Evolutionary conservation across 2,797 vertebrate species (phyloP), one percentile per base, ranked within the genome.

Genomic region (Amniataba percoides): DNA sequence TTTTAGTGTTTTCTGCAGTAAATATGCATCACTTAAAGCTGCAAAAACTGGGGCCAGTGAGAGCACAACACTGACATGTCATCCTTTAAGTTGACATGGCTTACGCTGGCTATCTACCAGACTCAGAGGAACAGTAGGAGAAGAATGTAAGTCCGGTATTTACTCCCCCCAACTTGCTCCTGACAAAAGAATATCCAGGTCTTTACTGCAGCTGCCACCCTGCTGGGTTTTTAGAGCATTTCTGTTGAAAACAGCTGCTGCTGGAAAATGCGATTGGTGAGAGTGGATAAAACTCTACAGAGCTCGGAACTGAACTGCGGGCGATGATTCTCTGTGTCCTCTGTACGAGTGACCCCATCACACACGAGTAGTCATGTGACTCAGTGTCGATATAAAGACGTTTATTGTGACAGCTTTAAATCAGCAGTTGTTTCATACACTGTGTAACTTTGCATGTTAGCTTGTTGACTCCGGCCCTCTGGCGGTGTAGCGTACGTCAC

Each of bases 221-320:
- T 49, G 31, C 21, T 57, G 6, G 34, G 3, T 23, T 45, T 59
- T 18, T 64, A 59, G 2, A 25, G 21, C 18, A 10, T 14, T 58
- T 46, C 34, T 1, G 5, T 56, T 39, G 55, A 40, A 64, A 58
- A 69, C 10, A 69, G 61, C 19, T 43, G 55, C 16, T 40, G 18
- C 27, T 53, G 23, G 42, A 55, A 39, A 31, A 55, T 11, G 6
- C 39, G 60, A 48, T 18, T 43, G 55, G 71, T 48, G 45, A 21
- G 36, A 51, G 27, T 14, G 18, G 60, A 31, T 31, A 25, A 31
- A 51, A 7, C 48, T 70, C 64, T 65, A 31, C 51, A 63, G 42
- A 62, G 16, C 43, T n/a, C 18, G 31, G 27, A 12, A 19, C n/a
- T n/a, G 19, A 34, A 21, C 25, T 6, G 27, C 21, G 2, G 14